These are phyloP conservation scores for Drosophila borborema DNA, from an alignment of 2,888 invertebrate species.

Conservation along the genomic window DNA sequence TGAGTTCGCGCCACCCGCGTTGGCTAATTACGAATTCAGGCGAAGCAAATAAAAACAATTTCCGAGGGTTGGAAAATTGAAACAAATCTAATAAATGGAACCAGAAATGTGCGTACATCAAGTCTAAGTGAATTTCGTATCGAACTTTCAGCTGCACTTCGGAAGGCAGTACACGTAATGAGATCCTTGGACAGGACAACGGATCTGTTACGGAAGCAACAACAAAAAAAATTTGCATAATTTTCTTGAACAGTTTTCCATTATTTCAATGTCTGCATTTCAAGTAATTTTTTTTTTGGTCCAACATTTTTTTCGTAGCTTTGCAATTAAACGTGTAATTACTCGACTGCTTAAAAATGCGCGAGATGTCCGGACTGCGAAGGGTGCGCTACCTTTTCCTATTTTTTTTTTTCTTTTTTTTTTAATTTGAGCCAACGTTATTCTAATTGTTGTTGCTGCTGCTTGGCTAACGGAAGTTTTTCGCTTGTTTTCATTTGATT, in stretches of 20 bases:
- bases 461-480: slow-evolving; percentile 69
- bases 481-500: slow-evolving; percentile 76
- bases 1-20: slow-evolving; percentile 17
- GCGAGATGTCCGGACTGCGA: slow-evolving; percentile 29
- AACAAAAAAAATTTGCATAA: slow-evolving; percentile 79
- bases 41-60: slow-evolving; percentile 56
- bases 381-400: slow-evolving; percentile 33
- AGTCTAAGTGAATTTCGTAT: slow-evolving; percentile 74
- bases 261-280: slow-evolving; percentile 75
- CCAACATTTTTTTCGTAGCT: slow-evolving; percentile 34
- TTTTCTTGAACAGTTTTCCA: slow-evolving; percentile 71
- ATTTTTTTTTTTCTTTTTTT: slow-evolving; percentile 47
- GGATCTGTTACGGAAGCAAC: slow-evolving; percentile 39
- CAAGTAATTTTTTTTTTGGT: slow-evolving; percentile 59
- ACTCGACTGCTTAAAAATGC: slow-evolving; percentile 77
- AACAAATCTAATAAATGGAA: slow-evolving; percentile 82
- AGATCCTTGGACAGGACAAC: slow-evolving; percentile 49
- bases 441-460: slow-evolving; percentile 19
- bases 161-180: slow-evolving; percentile 68
- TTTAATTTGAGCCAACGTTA: slow-evolving; percentile 46
- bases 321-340: slow-evolving; percentile 85
- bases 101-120: slow-evolving; percentile 80
- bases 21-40: slow-evolving; percentile 73
- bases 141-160: slow-evolving; percentile 67
- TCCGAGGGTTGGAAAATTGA: slow-evolving; percentile 67